phyloP scores from a whole-genome alignment of 2,113 vertebrate genomes.

The Corythornis madagascariensis region DNA sequence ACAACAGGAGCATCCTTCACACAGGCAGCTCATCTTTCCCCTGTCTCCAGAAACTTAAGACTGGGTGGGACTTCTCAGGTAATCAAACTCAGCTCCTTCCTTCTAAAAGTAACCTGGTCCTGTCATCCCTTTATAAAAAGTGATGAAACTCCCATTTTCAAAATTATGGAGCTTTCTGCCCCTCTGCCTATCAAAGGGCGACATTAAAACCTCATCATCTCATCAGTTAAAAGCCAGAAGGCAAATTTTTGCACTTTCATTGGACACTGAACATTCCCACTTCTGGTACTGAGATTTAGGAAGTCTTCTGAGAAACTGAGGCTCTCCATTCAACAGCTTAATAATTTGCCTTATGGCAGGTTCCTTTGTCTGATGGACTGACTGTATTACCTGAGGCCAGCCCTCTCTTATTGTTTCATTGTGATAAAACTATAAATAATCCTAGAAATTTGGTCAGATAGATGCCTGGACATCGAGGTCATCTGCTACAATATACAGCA shows the following conservation, averaged over 20 bases:
- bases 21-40: neutral
- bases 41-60: neutral
- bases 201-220: neutral
- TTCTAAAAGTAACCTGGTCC: neutral
- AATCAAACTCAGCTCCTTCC: neutral
- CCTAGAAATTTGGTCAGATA: neutral
- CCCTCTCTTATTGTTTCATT: neutral
- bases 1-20: neutral
- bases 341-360: neutral
- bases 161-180: neutral
- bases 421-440: conserved; percentile 1
- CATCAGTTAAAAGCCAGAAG: neutral
- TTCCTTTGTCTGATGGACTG: neutral
- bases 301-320: neutral
- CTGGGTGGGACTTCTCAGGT: neutral
- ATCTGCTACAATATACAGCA: neutral
- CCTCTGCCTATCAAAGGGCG: neutral
- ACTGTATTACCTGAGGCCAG: neutral
- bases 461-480: neutral
- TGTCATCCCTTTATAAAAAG: neutral
- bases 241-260: neutral
- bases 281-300: neutral
- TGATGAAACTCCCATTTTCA: neutral
- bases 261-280: neutral
- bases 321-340: neutral